Evolutionary conservation across 2,797 vertebrate genomes (phyloP), one percentile per base, ranked within the genome.

Genomic region (Intellagama lesueurii): DNA sequence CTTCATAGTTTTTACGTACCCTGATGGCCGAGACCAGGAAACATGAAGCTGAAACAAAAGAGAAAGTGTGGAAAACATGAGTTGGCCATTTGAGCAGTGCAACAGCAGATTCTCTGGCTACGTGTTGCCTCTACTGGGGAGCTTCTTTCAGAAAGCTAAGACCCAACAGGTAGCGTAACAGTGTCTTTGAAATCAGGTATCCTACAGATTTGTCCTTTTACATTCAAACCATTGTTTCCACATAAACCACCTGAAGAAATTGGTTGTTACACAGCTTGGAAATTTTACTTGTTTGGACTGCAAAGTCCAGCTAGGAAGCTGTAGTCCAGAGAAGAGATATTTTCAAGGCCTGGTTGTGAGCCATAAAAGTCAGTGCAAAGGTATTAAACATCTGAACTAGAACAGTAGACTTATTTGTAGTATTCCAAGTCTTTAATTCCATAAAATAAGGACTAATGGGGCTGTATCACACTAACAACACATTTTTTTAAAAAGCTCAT

Each of bases 21-120:
- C 98, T 99, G 99, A 89, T 98, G 97, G 90, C 98, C 98, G 89
- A 99, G 95, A 91, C 98, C 97, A 60, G 99, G 98, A 97, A 98
- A 99, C 97, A 99, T 98, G 94, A 99, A 99, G 96, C 99, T 99
- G 95, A 49, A 88, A 95, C 35, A 93, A 9, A 92, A 89, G 68
- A 68, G 30, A 19, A 28, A 73, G 90, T 86, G 84, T 93, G 88
- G 84, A 70, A 73, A 5, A 72, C 0, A 9, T 76, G 3, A 86
- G 60, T 44, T 87, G 77, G 1, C 72, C 0, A 76, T 24, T 49
- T 35, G 0, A 78, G 7, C 12, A 60, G 52, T 64, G 47, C 64
- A n/a, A 44, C 60, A 30, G 3, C 35, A 75, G 44, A 83, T 70
- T 44, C 52, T 40, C 35, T 0, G 6, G 60, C 64, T 89, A 90